These are phyloP conservation scores for Pseudanteris insignis DNA, from an alignment of 2,888 invertebrate genomes.

Conservation along the genomic window DNA sequence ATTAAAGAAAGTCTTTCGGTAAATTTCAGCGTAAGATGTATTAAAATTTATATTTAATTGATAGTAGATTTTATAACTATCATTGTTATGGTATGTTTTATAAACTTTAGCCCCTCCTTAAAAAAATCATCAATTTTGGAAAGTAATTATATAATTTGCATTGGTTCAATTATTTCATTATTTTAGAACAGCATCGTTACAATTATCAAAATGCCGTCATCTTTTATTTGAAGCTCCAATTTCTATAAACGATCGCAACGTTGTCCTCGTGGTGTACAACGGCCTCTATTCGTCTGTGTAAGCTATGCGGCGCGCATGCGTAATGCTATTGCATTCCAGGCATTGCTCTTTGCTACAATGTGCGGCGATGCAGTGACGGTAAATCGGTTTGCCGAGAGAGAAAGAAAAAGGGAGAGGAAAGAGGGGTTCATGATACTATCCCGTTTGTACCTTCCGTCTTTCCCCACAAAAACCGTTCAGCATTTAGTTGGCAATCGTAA, in stretches of 20 bases:
- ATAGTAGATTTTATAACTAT: no score
- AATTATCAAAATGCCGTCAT: no score
- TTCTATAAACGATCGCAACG: constrained; percentile 53
- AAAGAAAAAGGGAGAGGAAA: no score
- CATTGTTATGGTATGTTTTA: no score
- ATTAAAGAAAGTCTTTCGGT: no score
- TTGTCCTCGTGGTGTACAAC: constrained; percentile 61
- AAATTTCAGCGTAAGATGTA: no score
- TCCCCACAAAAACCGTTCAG: constrained; percentile 30
- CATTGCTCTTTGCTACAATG: constrained; percentile 58
- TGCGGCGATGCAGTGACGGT: constrained; percentile 46
- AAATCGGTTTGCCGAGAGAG: constrained; percentile 38
- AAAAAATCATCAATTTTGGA: no score
- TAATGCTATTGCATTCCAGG: constrained; percentile 73
- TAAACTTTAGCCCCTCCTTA: no score
- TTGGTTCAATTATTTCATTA: no score
- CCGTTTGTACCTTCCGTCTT: constrained; percentile 38
- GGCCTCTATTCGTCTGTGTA: constrained; percentile 68
- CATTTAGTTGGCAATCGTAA: constrained; percentile 30
- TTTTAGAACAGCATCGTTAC: no score
- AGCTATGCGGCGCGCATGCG: constrained; percentile 71
- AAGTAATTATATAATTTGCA: no score
- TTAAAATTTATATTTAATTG: no score
- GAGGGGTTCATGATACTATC: constrained; percentile 41
- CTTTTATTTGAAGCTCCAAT: constrained; percentile 34